Base-by-base conservation (phyloP, 92 coral and sea anemone genomes). In the Virgularia gustaviana region DNA sequence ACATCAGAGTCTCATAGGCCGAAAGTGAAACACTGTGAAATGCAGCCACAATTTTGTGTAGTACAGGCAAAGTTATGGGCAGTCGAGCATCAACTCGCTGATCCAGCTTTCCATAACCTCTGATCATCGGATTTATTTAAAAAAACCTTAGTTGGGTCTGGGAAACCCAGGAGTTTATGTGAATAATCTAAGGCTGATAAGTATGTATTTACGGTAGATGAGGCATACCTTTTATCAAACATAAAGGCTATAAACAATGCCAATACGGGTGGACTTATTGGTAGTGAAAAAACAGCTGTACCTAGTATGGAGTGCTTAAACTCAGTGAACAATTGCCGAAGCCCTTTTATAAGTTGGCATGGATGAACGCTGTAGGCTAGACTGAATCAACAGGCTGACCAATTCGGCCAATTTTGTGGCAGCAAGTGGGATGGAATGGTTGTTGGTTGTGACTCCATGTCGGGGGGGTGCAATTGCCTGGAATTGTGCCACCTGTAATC, bases 171-270 rank as follows among this genome's bases (percentile, higher is more conserved):
- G 11, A 83, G 47, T 74, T 71, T 76, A 55, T 85, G 80, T 4
- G 79, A 80, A 72, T 75, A 85, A 9, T 86, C 86, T 43, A 85
- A 8, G 4, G 88, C 88, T 5, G 84, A 79, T 32, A 79, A 68
- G 52, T 83, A 83, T 5, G 87, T 81, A 57, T 81, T 73, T 10
- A 61, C 85, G 10, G 81, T 74, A 22, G 85, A 74, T 2, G 81
- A 6, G 16, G 76, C 80, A 36, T 81, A 74, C 13, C 51, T 15
- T 2, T 81, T 22, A 25, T 81, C 81, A 63, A 59, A 81, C 29
- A 53, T 13, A 63, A 38, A 81, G 13, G 85, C 85, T 15, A 74
- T 81, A 45, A 81, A 81, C 19, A 81, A 54, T 47, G 81, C 75
- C 57, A 81, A 23, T n/a, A 39, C 36, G 18, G 80, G 43, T 13